Evolutionary conservation across 35 echinoderm and acorn worm species (phyloP), one percentile per base, ranked within the genome.

Genomic region (Strongylocentrotus purpuratus): DNA sequence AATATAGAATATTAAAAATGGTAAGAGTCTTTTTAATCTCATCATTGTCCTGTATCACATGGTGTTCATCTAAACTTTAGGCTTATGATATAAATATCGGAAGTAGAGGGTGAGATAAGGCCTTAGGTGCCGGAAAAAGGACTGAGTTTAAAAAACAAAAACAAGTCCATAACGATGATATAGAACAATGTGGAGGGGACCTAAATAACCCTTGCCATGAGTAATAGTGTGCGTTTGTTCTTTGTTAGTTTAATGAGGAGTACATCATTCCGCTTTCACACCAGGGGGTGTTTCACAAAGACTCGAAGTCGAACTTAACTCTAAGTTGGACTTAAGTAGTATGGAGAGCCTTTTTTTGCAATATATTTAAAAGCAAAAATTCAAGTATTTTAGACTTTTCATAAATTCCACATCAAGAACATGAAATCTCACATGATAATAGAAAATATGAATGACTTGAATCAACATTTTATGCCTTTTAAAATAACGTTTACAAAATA

Each of bases 141-240:
- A 89, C 33, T 46, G 87, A 33, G 87, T 89, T 89, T 89, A 46
- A 89, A 89, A 89, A 89, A 33, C 32, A 89, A 89, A 89, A 89
- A 89, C 87, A 89, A 89, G 87, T 89, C 87, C 87, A 89, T 89
- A 45, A 89, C 87, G 87, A 46, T 46, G 87, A 6, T 31, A 31
- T 18, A 46, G 87, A 89, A 89, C 87, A 89, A 89, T 89, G 45
- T 78, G 20, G 65, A 78, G 28, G 65, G 20, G 65, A 78, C 65
- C 65, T 78, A 28, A 78, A 78, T 78, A n/a, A 22, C 50, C 50
- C 50, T 14, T 55, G 50, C 50, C 10, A 55, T 55, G 50, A 55
- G 50, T 55, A 55, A 78, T n/a, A 78, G 65, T 28, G 65, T 78
- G 22, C 65, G 65, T 31, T 78, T 78, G 65, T 78, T 18, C 20